Evolutionary conservation across 30 jellyfish, hydroid and myxozoan genomes (phyloP), one percentile per base, ranked within the genome.

Genomic region (Turritopsis rubra): DNA sequence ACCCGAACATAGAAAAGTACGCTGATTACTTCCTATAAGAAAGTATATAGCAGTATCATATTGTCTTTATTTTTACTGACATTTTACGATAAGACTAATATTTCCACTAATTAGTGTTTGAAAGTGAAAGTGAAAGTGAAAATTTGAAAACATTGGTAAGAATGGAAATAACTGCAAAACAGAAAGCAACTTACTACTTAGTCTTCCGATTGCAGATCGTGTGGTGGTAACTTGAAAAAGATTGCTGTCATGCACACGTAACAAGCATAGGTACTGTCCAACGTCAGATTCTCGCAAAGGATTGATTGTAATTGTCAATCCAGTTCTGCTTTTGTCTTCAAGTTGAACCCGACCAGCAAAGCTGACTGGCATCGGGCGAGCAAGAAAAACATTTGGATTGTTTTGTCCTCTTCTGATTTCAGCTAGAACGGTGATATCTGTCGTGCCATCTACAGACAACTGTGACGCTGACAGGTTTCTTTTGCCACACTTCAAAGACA

Each of bases 211-310:
- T 0, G 77, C 30, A n/a, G 77, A 68, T 68, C 77, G 77, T 68
- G 30, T 68, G 30, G 77, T 68, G 31, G 28, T 23, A 68, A 68
- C 77, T 68, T 27, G 77, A 68, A 23, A n/a, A 9, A 0, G 0
- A 0, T 1, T 1, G 77, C 30, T 68, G 77, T 68, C 30, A 22
- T 0, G 30, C 28, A 68, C 30, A 9, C 30, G 28, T 68, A 68
- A 68, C 28, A 27, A 23, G 77, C 77, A 68, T n/a, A 68, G 21
- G 77, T 68, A 68, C 28, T 68, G 30, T 7, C 77, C 77, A 68
- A 22, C 30, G 30, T 68, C 77, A 0, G 31, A n/a, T 68, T 27
- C 77, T 68, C 31, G 28, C 30, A 68, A 27, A n/a, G 31, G 28
- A 23, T 68, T 22, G 30, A 68, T 68, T 0, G 77, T 68, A 27